Base-by-base conservation (phyloP, 2,797 vertebrate genomes). In the Numenius phaeopus region DNA sequence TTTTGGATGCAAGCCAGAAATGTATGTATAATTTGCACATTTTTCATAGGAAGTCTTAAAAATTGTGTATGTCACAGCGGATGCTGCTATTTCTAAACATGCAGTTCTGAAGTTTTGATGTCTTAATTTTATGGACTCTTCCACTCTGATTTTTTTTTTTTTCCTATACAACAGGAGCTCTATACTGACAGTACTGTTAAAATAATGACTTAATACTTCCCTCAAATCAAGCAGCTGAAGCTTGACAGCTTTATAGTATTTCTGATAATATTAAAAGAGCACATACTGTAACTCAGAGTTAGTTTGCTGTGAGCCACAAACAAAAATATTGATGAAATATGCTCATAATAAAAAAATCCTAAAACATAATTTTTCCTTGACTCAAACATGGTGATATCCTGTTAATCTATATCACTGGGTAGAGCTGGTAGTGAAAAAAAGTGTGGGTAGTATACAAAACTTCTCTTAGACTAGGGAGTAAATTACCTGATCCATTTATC, bases 261-360 rank as follows among this genome's bases (percentile, higher is more conserved):
- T 88, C 44, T 82, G 81, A 64, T 62, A 42, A 82, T 77, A 96
- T 87, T 69, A 30, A 89, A 90, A 83, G 42, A 83, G 40, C 13
- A 17, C 16, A 27, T 42, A 32, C 44, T 75, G 40, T 75, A 93
- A 90, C 34, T 90, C 76, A 70, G 44, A 88, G 80, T 83, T 94
- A 77, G 42, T 87, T 94, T 92, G 17, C 83, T 77, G 40, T 85
- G 34, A 83, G 44, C 40, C 49, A 47, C 82, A 94, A 84, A 81
- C 86, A 96, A 92, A 91, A 91, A 81, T 81, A 80, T 87, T 83
- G 70, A 80, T 86, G 61, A 87, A 90, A 85, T 87, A 70, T 57
- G n/a, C 6, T 92, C 16, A 17, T 94, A 94, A 65, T 88, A 93
- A 85, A 83, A 59, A 79, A 85, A 59, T 59, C 37, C 58, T 49